phyloP scores from a whole-genome alignment of 1,140 invertebrate species.

The Phthorimaea operculella region DNA sequence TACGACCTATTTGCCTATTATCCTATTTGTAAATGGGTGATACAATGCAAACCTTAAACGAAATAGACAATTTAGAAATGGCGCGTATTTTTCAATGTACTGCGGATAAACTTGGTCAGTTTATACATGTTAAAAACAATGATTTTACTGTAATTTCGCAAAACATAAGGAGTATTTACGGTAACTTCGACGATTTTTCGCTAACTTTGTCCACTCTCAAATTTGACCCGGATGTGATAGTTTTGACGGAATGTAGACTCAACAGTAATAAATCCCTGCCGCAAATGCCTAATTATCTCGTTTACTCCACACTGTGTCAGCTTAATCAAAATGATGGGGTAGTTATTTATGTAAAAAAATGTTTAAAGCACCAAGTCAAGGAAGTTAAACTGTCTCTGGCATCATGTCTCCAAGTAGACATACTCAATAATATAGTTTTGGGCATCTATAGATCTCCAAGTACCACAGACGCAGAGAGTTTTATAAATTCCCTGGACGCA shows the following conservation, averaged over 20 bases:
- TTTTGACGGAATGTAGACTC: slow-evolving; percentile 22
- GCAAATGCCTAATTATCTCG: slow-evolving; percentile 1
- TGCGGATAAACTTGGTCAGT: too few relatives aligned
- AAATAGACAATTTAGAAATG: neutral
- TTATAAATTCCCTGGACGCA: slow-evolving; percentile 16
- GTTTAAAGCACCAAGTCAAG: slow-evolving; percentile 4
- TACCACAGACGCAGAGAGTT: slow-evolving; percentile 14
- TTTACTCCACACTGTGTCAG: neutral
- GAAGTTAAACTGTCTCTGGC: slow-evolving; percentile 11
- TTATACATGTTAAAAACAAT: too few relatives aligned
- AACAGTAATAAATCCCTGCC: slow-evolving; percentile 19
- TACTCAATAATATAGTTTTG: slow-evolving; percentile 1
- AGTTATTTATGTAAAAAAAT: slow-evolving; percentile 10
- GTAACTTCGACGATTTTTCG: slow-evolving; percentile 20
- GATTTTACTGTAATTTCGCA: too few relatives aligned
- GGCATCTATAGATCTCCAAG: slow-evolving; percentile 17
- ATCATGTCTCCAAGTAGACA: slow-evolving; percentile 11
- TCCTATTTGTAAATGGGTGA: too few relatives aligned
- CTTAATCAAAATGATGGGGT: slow-evolving; percentile 21
- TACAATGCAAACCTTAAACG: too few relatives aligned
- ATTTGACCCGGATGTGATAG: slow-evolving; percentile 16
- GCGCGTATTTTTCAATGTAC: too few relatives aligned
- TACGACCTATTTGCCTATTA: too few relatives aligned
- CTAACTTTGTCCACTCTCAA: slow-evolving; percentile 8
- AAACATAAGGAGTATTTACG: slow-evolving; percentile 24